These are phyloP conservation scores for Mesitornis unicolor DNA, from an alignment of 2,113 vertebrate species.

Conservation along the genomic window DNA sequence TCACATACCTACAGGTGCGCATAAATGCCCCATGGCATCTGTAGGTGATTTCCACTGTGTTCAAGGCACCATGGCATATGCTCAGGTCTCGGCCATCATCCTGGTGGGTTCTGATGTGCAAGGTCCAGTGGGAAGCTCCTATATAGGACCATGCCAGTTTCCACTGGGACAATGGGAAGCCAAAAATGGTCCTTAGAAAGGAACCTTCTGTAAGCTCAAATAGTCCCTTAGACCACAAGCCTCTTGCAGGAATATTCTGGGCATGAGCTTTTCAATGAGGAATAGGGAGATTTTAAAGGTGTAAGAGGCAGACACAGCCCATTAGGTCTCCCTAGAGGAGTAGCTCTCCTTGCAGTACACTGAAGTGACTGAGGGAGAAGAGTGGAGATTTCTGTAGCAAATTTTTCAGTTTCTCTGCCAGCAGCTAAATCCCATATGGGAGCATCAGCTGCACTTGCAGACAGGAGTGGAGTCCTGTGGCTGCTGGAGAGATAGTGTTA, in stretches of 20 bases:
- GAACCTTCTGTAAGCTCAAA: background rate
- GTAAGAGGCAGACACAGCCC: background rate
- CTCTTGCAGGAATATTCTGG: background rate
- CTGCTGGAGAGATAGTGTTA: slow-evolving; percentile 55
- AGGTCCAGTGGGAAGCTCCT: background rate
- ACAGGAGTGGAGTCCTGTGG: slow-evolving; percentile 59
- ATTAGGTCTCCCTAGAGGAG: slow-evolving; percentile 49
- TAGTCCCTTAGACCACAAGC: background rate
- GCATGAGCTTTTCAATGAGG: background rate
- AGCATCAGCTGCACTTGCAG: slow-evolving; percentile 64
- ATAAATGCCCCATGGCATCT: background rate
- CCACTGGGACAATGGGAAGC: background rate
- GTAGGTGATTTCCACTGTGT: background rate
- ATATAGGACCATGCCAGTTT: background rate
- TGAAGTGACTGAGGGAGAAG: slow-evolving; percentile 30
- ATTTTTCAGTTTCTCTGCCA: slow-evolving; percentile 50
- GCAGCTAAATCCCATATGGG: slow-evolving; percentile 61
- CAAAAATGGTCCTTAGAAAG: background rate
- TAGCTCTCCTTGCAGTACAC: background rate
- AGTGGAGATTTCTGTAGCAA: slow-evolving; percentile 42
- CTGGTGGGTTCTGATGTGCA: background rate
- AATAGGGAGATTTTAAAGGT: slow-evolving; percentile 18
- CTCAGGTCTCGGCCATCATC: background rate
- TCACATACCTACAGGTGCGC: rapidly evolving
- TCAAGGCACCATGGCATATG: background rate